A percentile compares a stretch with the other conserved stretches of the same genome.
Evolutionary conservation across 2,797 vertebrate species (phyloP).

Genomic region (Gallirallus australis): DNA sequence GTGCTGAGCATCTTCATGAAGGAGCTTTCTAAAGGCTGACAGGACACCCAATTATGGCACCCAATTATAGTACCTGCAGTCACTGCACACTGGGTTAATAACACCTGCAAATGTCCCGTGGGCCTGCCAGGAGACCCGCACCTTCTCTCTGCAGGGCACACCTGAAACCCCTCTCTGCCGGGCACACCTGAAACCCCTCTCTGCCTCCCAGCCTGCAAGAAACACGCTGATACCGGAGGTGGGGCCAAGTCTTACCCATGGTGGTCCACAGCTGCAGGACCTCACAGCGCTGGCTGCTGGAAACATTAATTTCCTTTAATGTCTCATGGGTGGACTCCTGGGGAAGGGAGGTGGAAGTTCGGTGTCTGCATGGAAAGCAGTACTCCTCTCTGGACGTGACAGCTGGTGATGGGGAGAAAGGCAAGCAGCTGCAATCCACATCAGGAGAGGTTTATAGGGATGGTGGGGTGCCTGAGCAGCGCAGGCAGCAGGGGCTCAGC

Average conservation of each 20-base stretch:
- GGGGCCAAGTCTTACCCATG: background rate
- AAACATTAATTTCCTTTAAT: background rate
- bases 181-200: background rate
- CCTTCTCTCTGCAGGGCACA: background rate
- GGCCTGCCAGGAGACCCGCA: rapidly evolving
- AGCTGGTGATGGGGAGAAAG: background rate
- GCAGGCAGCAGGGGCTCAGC: background rate
- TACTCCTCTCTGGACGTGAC: background rate
- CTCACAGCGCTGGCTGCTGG: background rate
- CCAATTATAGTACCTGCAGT: background rate
- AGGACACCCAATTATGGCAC: background rate
- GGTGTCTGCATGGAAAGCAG: background rate
- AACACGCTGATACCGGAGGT: background rate
- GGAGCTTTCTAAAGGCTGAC: background rate
- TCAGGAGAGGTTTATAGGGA: background rate
- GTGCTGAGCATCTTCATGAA: background rate
- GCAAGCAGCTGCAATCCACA: background rate
- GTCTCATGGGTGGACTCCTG: background rate
- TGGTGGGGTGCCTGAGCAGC: background rate
- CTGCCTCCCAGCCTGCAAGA: background rate
- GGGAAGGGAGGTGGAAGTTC: background rate
- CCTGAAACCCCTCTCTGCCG: background rate
- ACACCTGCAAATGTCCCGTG: rapidly evolving
- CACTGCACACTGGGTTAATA: background rate
- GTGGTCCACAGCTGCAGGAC: background rate